Conservation (phyloP, 2,113 vertebrate genomes). For the Chionodraco myersi region DNA sequence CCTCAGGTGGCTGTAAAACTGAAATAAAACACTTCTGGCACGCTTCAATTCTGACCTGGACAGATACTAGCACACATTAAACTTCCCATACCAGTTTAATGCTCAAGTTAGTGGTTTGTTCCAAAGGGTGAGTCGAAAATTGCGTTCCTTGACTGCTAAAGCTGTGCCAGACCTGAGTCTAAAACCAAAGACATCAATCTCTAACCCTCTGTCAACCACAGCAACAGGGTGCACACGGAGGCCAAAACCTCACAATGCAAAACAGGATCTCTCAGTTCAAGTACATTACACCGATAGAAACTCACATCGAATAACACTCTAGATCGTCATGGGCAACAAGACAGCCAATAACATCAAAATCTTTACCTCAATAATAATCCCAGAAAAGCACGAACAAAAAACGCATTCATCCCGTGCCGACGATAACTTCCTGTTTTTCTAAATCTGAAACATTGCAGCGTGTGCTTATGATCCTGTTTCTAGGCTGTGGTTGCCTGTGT, state of each 20-base stretch:
- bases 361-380: not conserved
- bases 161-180: conserved; percentile 36
- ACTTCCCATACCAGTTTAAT: conserved; percentile 21
- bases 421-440: not conserved
- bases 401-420: not conserved
- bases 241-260: conserved; percentile 36
- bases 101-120: conserved; percentile 28
- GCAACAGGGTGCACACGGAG: not conserved
- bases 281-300: not conserved
- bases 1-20: conserved; percentile 48
- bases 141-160: conserved; percentile 35
- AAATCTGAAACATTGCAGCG: not conserved
- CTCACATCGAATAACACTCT: not conserved
- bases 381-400: conserved; percentile 1
- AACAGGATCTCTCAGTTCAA: conserved; percentile 1
- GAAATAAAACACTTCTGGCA: conserved; percentile 38
- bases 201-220: conserved; percentile 31
- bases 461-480: not conserved
- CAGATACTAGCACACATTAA: conserved; percentile 15
- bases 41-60: conserved; percentile 22
- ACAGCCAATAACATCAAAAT: not conserved
- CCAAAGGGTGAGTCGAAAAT: conserved; percentile 12
- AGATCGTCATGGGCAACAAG: not conserved
- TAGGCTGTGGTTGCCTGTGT: conserved; percentile 7
- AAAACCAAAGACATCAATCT: conserved; percentile 61